phyloP scores from a whole-genome alignment of 2,888 invertebrate genomes.

The Catocala sponsa region DNA sequence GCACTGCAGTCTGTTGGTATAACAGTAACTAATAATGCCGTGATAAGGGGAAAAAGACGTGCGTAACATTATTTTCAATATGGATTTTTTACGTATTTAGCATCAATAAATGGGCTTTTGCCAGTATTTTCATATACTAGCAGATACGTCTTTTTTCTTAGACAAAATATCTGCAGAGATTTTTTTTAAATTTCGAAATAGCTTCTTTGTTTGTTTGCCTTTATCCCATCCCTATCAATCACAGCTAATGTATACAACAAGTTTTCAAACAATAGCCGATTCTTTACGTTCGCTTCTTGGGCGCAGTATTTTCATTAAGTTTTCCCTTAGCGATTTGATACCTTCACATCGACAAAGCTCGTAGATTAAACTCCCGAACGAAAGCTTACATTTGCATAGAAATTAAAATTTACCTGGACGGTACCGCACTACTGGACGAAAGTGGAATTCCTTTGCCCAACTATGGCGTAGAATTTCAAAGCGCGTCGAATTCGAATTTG shows the following conservation, averaged over 20 bases:
- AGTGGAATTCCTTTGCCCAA: conserved; percentile 76
- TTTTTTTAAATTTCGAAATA: too few relatives aligned
- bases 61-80: too few relatives aligned
- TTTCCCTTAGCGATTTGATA: conserved; percentile 76
- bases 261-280: conserved; percentile 38
- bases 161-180: too few relatives aligned
- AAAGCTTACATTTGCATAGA: conserved; percentile 87
- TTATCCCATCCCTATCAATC: too few relatives aligned
- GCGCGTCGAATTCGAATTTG: conserved; percentile 63
- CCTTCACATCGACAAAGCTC: conserved; percentile 77
- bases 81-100: too few relatives aligned
- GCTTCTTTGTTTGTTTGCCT: too few relatives aligned
- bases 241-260: conserved; percentile 6
- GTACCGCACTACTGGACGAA: conserved; percentile 73
- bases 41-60: too few relatives aligned
- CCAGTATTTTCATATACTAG: too few relatives aligned
- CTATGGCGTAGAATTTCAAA: conserved; percentile 67
- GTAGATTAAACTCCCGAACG: conserved; percentile 81
- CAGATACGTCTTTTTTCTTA: too few relatives aligned
- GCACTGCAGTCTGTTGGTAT: too few relatives aligned
- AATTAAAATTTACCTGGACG: conserved; percentile 87
- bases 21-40: too few relatives aligned
- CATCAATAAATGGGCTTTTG: too few relatives aligned
- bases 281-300: conserved; percentile 45
- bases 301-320: conserved; percentile 82